Base-by-base conservation (phyloP, 92 coral and sea anemone species). In the Phenganax marumi region DNA sequence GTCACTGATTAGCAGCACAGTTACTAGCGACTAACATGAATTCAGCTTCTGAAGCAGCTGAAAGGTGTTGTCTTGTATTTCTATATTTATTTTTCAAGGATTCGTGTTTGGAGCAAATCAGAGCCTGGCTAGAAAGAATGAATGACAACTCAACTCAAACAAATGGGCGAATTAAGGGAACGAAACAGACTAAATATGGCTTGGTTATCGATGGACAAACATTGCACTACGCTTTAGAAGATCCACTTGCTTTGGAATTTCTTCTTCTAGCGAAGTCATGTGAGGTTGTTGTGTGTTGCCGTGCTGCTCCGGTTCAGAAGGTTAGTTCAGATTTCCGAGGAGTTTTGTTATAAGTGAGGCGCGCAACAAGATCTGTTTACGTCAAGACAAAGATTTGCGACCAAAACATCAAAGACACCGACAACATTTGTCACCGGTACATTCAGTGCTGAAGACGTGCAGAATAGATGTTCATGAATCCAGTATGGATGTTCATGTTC, bases 221-320 rank as follows among this genome's bases (percentile, higher is more conserved):
- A 14, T 79, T 96, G 48, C 70, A 87, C 75, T 89, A 86, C 68
- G 99, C 99, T 6, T 79, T 96, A 26, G 99, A 92, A 46, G 87
- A 92, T 50, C 92, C 99, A 0, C 91, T 92, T 33, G 90, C 89
- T 77, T 56, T 52, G 33, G 88, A 91, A 87, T 96, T 96, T 89
- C 85, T 96, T 71, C 87, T 75, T 12, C 85, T 96, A 69, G 96
- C 99, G 26, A 88, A 87, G 49, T 85, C 83, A 58, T 96, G 99
- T 75, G 93, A 96, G 73, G 99, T 91, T 43, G 99, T 96, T 25
- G 89, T 96, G 52, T 96, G 99, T 77, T 96, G 99, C 26, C 90
- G 99, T 39, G 99, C 99, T 0, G 91, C 99, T 7, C 99, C 99
- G 2, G 87, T 91, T n/a, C 99, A 96, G 71, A 96, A 96, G 97